Base-by-base conservation (phyloP, 1,140 invertebrate species). In the Daktulosphaira vitifoliae region DNA sequence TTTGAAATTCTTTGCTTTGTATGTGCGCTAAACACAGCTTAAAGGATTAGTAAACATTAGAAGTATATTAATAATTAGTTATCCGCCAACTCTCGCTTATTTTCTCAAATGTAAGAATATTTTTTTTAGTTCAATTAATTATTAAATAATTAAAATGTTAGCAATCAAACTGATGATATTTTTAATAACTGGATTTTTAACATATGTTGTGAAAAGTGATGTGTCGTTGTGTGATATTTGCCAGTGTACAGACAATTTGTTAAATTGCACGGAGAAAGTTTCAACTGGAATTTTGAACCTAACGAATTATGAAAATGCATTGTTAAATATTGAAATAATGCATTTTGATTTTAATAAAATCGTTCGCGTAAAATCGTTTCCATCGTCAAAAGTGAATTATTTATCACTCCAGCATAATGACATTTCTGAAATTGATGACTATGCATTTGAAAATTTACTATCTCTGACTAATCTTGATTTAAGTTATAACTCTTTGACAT, bases 401-500 rank as follows among this genome's bases (percentile, higher is more conserved):
- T 59, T 81, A 20, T 71, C 74, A 11, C 69, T 79, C 1, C 68
- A 66, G 4, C 65, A 76, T 33, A 82, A 82, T 70, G 69, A 72
- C 4, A 86, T 90, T 20, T 73, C 71, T 1, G 72, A 70, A 4
- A 85, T 90, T 50, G 78, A 79, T 5, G 69, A 77, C 13, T 74
- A 71, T 0, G 81, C 81, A 3, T 90, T 90, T 70, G 77, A 75
- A 64, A 76, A 83, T 67, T 72, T 89, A 8, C 78, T 78, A 44
- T 75, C 80, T 62, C 76, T 89, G 68, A 74, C 73, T 3, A 78
- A 78, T 39, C 71, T 90, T 9, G 84, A 88, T 73, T 72, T 90
- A 52, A 86, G 84, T 67, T 73, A 83, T 66, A 89, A 89, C 71
- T 74, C 79, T 23, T 71, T 90, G 6, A 81, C 77, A 0, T 70